Evolutionary conservation across 2,113 vertebrate genomes (phyloP).

Genomic region (Elachura formosa): DNA sequence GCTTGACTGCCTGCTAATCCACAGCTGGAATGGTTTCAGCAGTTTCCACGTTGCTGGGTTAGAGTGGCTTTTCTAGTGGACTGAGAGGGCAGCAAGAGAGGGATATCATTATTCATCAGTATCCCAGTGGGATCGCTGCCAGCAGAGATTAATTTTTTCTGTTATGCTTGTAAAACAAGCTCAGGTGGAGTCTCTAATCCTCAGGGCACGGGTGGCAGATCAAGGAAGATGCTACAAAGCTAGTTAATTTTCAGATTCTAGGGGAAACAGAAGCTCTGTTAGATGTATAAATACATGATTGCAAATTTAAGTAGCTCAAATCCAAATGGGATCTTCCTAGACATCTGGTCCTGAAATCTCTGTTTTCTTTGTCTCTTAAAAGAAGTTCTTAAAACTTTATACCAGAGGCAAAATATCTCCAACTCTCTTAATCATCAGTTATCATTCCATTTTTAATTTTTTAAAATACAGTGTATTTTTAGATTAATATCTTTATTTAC

Average conservation of each 20-base stretch:
- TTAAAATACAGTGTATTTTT: neutral
- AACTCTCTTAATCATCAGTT: neutral
- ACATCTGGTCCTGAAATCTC: constrained; percentile 81
- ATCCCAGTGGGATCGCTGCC: constrained; percentile 83
- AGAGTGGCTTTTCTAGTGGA: constrained; percentile 86
- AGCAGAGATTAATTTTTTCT: constrained; percentile 89
- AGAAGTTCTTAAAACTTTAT: constrained; percentile 74
- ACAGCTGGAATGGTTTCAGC: constrained; percentile 86
- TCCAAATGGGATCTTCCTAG: constrained; percentile 81
- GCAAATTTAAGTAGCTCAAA: constrained; percentile 85
- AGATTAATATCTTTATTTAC: neutral
- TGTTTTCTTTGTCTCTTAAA: constrained; percentile 73
- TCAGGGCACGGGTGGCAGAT: constrained; percentile 86
- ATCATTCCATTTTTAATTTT: neutral
- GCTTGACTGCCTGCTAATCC: constrained; percentile 85
- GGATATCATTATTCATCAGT: constrained; percentile 89
- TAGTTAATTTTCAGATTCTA: constrained; percentile 88
- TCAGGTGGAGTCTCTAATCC: constrained; percentile 88
- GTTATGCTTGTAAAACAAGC: constrained; percentile 88
- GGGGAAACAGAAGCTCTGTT: constrained; percentile 84
- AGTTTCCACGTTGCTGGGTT: constrained; percentile 79
- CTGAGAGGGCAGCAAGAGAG: constrained; percentile 84
- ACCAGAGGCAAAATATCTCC: constrained; percentile 48
- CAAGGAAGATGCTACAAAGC: constrained; percentile 88
- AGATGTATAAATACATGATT: constrained; percentile 88